Evolutionary conservation across 2,888 invertebrate genomes (phyloP), one percentile per base, ranked within the genome.

Genomic region (Coelinius sp.): DNA sequence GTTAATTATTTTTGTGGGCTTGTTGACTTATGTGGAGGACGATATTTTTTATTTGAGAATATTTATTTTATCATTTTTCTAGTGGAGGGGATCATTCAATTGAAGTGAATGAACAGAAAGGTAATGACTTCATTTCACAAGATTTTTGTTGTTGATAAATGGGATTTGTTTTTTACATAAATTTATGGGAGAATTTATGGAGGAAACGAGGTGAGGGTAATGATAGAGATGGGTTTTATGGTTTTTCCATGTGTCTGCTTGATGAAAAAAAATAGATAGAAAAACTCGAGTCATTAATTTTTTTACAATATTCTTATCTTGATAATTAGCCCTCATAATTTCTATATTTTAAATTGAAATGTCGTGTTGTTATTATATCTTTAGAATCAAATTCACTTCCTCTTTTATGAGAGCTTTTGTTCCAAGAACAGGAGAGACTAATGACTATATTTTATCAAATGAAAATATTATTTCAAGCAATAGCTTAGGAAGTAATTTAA

Each of bases 51-150:
- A 41, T 41, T n/a, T n/a, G n/a, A 4, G 1, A 12, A 1, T n/a
- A 10, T 41, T 41, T 41, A 10, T 38, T 10, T 41, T 10, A n/a
- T n/a, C 10, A 41, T 41, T 41, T n/a, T 5, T n/a, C 10, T n/a
- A 41, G 41, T n/a, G 41, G n/a, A 6, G 31, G 20, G 17, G 4
- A 49, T 49, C 17, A 49, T 49, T 49, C 46, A 49, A 49, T 49
- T 49, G 46, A 49, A 49, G 20, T 49, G 17, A 49, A 17, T 17
- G 46, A 31, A 35, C 20, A 20, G 31, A 59, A n/a, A 59, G 31
- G 31, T 59, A 31, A 59, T 59, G 59, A 59, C 59, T 59, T 59
- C 35, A 59, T 59, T 59, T 31, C 35, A 31, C 31, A 31, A 31
- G 31, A 59, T 59, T 59, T 31, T 20, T n/a, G 20, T 31, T 59